Evolutionary conservation across 2,113 vertebrate genomes (phyloP).

Genomic region (Tenebrosternarchus preto): DNA sequence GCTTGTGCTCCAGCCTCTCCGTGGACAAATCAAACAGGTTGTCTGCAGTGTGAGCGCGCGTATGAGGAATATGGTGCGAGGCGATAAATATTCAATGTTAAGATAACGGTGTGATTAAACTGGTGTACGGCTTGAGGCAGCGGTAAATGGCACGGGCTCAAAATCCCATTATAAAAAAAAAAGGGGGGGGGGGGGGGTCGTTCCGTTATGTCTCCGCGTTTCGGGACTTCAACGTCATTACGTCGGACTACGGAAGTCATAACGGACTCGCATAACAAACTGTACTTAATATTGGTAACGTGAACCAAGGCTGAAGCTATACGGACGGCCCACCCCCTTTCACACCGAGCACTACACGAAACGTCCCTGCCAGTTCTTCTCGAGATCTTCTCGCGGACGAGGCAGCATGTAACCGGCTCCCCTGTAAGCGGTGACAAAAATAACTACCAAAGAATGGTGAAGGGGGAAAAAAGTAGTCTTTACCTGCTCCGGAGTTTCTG

Average conservation of each 20-base stretch:
- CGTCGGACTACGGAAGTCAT: not conserved
- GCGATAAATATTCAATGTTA: not conserved
- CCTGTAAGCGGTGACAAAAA: not conserved
- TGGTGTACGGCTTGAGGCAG: not conserved
- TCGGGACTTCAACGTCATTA: not conserved
- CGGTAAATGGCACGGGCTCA: not conserved
- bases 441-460: not conserved
- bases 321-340: not conserved
- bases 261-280: not conserved
- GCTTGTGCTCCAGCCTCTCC: not conserved
- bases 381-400: not conserved
- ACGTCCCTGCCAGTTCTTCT: not conserved
- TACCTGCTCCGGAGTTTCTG: slow-evolving; percentile 73
- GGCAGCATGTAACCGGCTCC: slow-evolving; percentile 41
- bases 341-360: not conserved
- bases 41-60: not conserved
- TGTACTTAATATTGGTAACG: not conserved
- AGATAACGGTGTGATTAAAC: not conserved
- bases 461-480: slow-evolving; percentile 20
- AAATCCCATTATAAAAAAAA: not conserved
- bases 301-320: not conserved
- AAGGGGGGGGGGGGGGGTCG: no score
- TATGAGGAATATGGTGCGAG: not conserved
- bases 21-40: not conserved
- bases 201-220: not conserved